A percentile compares a stretch with the other conserved stretches of the same genome.
Conservation (phyloP, 2,797 vertebrate species). For the Paratrypauchen microcephalus region DNA sequence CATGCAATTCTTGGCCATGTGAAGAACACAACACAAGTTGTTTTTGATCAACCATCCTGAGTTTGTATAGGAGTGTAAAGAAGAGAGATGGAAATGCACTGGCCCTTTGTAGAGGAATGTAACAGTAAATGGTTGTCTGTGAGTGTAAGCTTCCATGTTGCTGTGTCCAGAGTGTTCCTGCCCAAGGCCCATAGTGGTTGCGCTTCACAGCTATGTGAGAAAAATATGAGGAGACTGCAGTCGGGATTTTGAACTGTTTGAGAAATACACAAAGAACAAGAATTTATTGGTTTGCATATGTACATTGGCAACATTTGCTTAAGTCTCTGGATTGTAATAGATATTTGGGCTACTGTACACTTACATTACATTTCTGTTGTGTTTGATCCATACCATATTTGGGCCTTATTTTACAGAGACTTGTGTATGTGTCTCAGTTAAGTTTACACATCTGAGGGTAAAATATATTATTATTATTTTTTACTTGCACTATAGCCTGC, state of each 20-base stretch:
- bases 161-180: neutral
- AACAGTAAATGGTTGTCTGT: neutral
- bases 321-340: neutral
- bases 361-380: conserved; percentile 37
- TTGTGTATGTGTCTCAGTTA: conserved; percentile 36
- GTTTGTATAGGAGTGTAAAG: neutral
- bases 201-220: neutral
- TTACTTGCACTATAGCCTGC: conserved; percentile 69
- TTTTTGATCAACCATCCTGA: neutral
- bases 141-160: neutral
- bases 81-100: too few relatives aligned
- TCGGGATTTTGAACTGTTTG: neutral
- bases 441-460: conserved; percentile 40
- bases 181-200: neutral
- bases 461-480: conserved; percentile 57
- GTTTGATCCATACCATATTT: conserved; percentile 20
- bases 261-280: neutral
- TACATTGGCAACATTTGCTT: neutral
- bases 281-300: neutral
- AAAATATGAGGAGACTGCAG: neutral
- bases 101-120: too few relatives aligned
- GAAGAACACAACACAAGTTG: neutral
- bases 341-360: conserved; percentile 33
- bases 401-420: neutral
- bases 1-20: neutral